phyloP scores from a whole-genome alignment of 53 echinoderm and acorn worm species.

The Astropecten irregularis region DNA sequence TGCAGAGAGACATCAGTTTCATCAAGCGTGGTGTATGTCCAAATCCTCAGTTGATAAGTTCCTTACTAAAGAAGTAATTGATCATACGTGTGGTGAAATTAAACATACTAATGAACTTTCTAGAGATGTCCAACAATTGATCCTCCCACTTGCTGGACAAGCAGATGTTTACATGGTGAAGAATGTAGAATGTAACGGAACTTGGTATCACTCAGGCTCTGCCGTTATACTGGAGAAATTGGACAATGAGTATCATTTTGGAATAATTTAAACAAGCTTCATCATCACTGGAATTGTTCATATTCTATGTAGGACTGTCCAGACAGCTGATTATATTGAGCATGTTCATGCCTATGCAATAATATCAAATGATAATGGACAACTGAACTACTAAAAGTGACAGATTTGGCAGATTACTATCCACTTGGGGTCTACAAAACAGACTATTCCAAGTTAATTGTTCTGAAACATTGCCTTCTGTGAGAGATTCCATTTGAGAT shows the following conservation, averaged over 20 bases:
- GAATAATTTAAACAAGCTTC: slow-evolving; percentile 20
- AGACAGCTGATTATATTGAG: neutral
- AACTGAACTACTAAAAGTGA: slow-evolving; percentile 9
- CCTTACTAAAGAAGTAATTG: slow-evolving; percentile 6
- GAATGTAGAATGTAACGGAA: slow-evolving; percentile 25
- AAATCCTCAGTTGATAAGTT: slow-evolving; percentile 1
- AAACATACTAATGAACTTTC: slow-evolving; percentile 1
- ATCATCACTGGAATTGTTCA: slow-evolving; percentile 21
- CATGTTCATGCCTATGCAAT: slow-evolving; percentile 23
- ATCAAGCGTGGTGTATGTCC: slow-evolving; percentile 48
- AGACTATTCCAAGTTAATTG: slow-evolving; percentile 5
- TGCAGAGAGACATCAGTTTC: slow-evolving; percentile 54
- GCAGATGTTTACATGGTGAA: slow-evolving; percentile 45
- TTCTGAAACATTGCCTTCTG: slow-evolving; percentile 3
- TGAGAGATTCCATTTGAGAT: neutral
- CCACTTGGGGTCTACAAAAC: slow-evolving; percentile 2
- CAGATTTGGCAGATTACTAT: slow-evolving; percentile 9
- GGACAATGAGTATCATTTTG: slow-evolving; percentile 14
- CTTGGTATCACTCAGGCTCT: slow-evolving; percentile 39
- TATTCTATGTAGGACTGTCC: slow-evolving; percentile 10
- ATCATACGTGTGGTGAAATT: slow-evolving; percentile 34
- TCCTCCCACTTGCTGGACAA: slow-evolving; percentile 3
- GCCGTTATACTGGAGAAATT: slow-evolving; percentile 16
- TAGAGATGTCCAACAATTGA: slow-evolving; percentile 15
- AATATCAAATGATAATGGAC: neutral